A percentile compares a stretch with the other conserved stretches of the same genome.
These are phyloP conservation scores for Nematolebias whitei DNA, from an alignment of 2,113 vertebrate genomes.

Conservation along the genomic window DNA sequence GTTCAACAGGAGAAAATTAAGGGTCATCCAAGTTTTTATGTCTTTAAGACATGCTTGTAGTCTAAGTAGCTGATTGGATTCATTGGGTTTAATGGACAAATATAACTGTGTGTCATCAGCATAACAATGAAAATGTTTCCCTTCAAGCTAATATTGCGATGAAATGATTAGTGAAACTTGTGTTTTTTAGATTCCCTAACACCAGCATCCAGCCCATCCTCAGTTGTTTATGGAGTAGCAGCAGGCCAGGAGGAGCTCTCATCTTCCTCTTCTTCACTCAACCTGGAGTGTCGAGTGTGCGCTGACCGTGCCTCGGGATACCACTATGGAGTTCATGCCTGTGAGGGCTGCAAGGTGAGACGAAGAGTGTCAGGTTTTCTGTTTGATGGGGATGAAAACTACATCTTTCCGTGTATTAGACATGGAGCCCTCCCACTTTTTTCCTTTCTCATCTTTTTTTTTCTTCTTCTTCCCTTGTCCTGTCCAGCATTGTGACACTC, in stretches of 20 bases:
- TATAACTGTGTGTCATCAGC: no score
- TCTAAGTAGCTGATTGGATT: no score
- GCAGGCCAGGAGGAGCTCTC: slow-evolving; percentile 78
- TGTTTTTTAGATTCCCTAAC: slow-evolving; percentile 86
- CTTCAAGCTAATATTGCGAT: not conserved
- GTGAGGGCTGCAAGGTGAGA: slow-evolving; percentile 97
- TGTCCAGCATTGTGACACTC: no score
- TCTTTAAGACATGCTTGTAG: no score
- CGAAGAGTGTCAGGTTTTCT: not conserved
- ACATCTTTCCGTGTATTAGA: not conserved
- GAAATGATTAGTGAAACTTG: not conserved
- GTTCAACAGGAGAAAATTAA: no score
- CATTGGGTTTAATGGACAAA: no score
- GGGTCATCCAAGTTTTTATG: no score
- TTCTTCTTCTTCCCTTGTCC: no score
- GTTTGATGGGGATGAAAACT: not conserved
- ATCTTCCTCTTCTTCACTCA: slow-evolving; percentile 79
- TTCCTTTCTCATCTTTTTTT: no score
- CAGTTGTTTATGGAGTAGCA: slow-evolving; percentile 76
- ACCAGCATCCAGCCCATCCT: slow-evolving; percentile 93
- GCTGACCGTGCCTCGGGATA: slow-evolving; percentile 96
- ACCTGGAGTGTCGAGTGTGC: slow-evolving; percentile 94
- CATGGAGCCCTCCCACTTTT: not conserved
- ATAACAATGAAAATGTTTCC: not conserved
- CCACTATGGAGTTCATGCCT: slow-evolving; percentile 97